phyloP scores from a whole-genome alignment of 2,797 vertebrate species.

The Hippocampus kuda region DNA sequence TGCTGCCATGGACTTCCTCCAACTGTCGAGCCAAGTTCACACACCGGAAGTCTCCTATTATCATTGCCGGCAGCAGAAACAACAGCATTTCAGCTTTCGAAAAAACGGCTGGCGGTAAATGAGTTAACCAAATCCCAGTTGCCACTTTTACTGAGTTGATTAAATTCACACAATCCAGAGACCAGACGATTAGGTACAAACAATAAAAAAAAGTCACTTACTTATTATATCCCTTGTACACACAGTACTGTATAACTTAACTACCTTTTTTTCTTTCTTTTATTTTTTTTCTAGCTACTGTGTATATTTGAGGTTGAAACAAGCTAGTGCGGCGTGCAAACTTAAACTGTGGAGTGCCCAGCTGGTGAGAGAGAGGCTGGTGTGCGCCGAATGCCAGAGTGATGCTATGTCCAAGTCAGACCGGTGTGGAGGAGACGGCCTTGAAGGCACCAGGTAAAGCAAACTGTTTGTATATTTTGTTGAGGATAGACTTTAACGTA shows the following conservation, averaged over 20 bases:
- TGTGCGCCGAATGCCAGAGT: conserved; percentile 74
- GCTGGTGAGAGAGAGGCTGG: conserved; percentile 58
- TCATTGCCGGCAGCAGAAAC: not conserved
- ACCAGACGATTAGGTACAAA: too few species aligned
- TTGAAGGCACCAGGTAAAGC: conserved; percentile 65
- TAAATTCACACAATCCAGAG: not conserved
- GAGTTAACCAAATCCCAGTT: too few species aligned
- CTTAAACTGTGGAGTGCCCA: conserved; percentile 68
- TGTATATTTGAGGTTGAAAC: conserved; percentile 71
- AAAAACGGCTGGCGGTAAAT: too few species aligned
- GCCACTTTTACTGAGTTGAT: not conserved
- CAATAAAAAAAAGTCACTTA: not conserved
- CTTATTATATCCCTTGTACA: not conserved
- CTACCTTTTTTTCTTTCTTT: not conserved
- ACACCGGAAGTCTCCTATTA: not conserved
- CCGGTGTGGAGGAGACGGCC: conserved; percentile 68
- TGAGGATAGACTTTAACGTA: not conserved
- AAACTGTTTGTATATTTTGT: not conserved
- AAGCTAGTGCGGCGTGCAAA: conserved; percentile 63
- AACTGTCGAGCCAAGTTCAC: not conserved
- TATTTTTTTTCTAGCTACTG: conserved; percentile 65
- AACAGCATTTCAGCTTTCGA: too few species aligned
- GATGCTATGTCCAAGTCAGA: conserved; percentile 52
- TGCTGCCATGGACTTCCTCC: not conserved
- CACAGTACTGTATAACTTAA: too few species aligned